Conservation (phyloP, 2,888 invertebrate genomes). For the Augochlorella aurata region DNA sequence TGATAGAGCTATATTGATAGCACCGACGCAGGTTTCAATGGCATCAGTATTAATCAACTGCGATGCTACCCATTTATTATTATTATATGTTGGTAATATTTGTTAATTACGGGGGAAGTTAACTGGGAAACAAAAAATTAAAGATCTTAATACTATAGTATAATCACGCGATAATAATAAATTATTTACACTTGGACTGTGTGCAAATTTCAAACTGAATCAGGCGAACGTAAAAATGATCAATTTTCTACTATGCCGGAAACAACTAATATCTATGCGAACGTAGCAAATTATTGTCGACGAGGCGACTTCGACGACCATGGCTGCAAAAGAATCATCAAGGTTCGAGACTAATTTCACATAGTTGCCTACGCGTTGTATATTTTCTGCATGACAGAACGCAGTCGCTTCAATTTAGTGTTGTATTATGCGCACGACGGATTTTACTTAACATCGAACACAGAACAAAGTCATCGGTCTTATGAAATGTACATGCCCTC, state of each 20-base stretch:
- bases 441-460: neutral
- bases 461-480: constrained; percentile 14
- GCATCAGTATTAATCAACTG: neutral
- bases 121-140: neutral
- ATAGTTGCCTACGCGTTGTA: too few species aligned
- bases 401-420: neutral
- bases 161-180: too few species aligned
- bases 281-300: neutral
- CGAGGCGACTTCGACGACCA: neutral
- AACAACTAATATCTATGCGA: too few species aligned
- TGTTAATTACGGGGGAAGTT: neutral
- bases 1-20: neutral
- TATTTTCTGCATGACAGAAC: too few species aligned
- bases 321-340: neutral
- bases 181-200: too few species aligned
- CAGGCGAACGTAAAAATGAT: too few species aligned
- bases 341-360: neutral
- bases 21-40: constrained; percentile 6
- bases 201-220: too few species aligned
- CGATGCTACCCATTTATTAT: neutral
- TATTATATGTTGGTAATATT: neutral
- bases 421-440: neutral
- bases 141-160: too few species aligned
- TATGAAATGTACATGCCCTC: constrained; percentile 39
- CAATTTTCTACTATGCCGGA: too few species aligned